These are phyloP conservation scores for Nebria ingens DNA, from an alignment of 1,140 invertebrate genomes.

Conservation along the genomic window DNA sequence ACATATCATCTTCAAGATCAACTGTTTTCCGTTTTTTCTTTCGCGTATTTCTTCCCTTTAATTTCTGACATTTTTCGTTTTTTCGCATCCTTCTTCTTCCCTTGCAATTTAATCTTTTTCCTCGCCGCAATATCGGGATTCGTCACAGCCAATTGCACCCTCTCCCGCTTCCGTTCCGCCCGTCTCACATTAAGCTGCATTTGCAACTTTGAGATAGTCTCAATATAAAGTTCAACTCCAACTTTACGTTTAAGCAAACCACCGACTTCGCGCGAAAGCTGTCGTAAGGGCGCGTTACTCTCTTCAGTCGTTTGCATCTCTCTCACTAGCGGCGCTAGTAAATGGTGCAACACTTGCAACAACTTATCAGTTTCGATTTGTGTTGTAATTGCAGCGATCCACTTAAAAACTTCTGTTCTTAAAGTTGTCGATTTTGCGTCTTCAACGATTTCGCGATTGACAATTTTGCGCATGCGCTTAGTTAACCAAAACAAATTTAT, in stretches of 20 bases:
- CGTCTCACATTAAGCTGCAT: slow-evolving; percentile 47
- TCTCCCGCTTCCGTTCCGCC: slow-evolving; percentile 52
- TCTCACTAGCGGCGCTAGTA: slow-evolving; percentile 55
- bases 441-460: slow-evolving; percentile 61
- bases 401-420: slow-evolving; percentile 58
- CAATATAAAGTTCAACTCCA: slow-evolving; percentile 51
- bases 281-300: slow-evolving; percentile 41
- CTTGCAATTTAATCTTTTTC: slow-evolving; percentile 62
- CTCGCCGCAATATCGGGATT: slow-evolving; percentile 67
- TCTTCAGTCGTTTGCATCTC: slow-evolving; percentile 52
- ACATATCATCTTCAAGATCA: slow-evolving; percentile 22
- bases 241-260: slow-evolving; percentile 54
- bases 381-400: slow-evolving; percentile 52
- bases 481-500: slow-evolving; percentile 55
- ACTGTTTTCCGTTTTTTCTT: slow-evolving; percentile 30
- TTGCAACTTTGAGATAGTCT: slow-evolving; percentile 44
- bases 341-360: slow-evolving; percentile 38
- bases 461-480: slow-evolving; percentile 52
- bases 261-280: slow-evolving; percentile 53
- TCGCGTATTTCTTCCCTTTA: slow-evolving; percentile 36
- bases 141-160: slow-evolving; percentile 56
- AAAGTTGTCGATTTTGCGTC: slow-evolving; percentile 42
- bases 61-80: slow-evolving; percentile 52
- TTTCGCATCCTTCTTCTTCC: slow-evolving; percentile 63
- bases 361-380: slow-evolving; percentile 45